Base-by-base conservation (phyloP, 2,888 invertebrate genomes). In the Andrena camellia region DNA sequence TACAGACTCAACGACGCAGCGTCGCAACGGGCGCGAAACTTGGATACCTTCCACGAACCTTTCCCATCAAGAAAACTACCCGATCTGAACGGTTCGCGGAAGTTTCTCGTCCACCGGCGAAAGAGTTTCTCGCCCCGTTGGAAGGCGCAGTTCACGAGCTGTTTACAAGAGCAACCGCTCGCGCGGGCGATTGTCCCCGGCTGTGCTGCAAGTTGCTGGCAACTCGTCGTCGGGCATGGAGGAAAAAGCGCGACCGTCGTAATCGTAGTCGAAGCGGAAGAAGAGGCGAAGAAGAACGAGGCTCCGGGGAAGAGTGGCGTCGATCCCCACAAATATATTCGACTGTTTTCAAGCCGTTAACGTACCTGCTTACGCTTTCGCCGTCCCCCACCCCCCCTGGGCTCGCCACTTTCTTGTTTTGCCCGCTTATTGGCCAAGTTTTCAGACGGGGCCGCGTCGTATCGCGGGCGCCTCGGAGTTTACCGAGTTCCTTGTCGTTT, bases 361-460 rank as follows among this genome's bases (percentile, higher is more conserved):
- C 87, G 88, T 89, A 85, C 72, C 86, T 87, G 89, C 89, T 90
- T 87, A 89, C 87, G 87, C 86, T 88, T 85, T 86, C 86, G 86
- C 86, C 81, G 74, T 68, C 23, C 74, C 67, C 78, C 67, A 66
- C 23, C 74, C 67, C 78, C 67, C 31, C 64, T 35, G 75, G 86
- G 77, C 67, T 88, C 84, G 83, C 87, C 86, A 88, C 88, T 90
- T 90, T 88, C 91, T 91, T 91, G 91, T 91, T 91, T 91, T 91
- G 90, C 83, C 84, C 87, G 85, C 89, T 91, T 90, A 91, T 91
- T 90, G 90, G 90, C 89, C 88, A 91, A 91, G 88, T 91, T 91
- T 91, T 91, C 91, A 91, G 91, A 90, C 90, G 85, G 42, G 80
- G 70, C 20, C 26, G 78, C 74, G 83, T 78, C 90, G 88, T 91